Base-by-base conservation (phyloP, 2,113 vertebrate species). In the Peromyscus leucopus region DNA sequence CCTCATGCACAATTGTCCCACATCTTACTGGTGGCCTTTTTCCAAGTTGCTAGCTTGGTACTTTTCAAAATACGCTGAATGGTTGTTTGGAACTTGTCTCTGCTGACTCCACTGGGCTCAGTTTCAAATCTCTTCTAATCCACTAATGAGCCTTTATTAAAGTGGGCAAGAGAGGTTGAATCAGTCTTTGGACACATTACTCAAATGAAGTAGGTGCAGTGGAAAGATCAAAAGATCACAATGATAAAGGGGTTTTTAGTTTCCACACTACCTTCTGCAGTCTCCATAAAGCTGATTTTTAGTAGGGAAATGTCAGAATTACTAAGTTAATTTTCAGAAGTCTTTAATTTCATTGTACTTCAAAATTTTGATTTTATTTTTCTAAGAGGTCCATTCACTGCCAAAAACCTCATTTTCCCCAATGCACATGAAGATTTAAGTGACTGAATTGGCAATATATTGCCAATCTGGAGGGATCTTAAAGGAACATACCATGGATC, bases 91-190 rank as follows among this genome's bases (percentile, higher is more conserved):
- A 98, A 95, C 95, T 96, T 95, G 82, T 93, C 97, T 98, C 94
- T 98, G 98, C 97, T 98, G 98, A 98, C 97, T 98, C 65, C 57
- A 39, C 96, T 95, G 55, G 98, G 98, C 97, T 98, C 96, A 12
- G 28, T 98, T 98, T 99, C 98, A 98, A 98, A 98, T 98, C 97
- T 97, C 95, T 97, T 80, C 97, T 98, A 98, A 98, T 98, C 98
- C 98, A 97, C 96, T 98, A 98, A 97, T 97, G 97, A 98, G 98
- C 96, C 96, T 98, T 98, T 98, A 98, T 98, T 98, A 98, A 98
- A 98, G 86, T 96, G 97, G 93, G 93, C 97, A 94, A 98, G 96
- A 95, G 95, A 95, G 95, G 97, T 98, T 96, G 97, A 98, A 97
- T 98, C 57, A n/a, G 98, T 96, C 93, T 97, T 98, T 98, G 95